Conservation (phyloP, 1,140 invertebrate species). For the Holcopasites calliopsidis region DNA sequence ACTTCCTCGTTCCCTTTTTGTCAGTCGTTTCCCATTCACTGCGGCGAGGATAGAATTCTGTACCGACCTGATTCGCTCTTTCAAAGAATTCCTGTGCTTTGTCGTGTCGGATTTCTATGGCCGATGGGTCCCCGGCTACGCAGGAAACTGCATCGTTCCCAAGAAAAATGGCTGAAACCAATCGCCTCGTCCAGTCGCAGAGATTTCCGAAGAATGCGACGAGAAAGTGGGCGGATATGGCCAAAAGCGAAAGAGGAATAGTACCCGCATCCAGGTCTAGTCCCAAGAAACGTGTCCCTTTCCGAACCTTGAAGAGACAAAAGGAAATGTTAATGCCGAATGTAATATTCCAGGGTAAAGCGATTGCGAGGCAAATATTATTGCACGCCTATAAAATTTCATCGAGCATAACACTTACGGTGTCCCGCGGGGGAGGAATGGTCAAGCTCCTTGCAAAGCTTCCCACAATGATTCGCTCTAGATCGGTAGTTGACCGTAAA, state of each 20-base stretch:
- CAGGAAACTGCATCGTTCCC: constrained; percentile 33
- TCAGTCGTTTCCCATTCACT: constrained; percentile 50
- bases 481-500: constrained; percentile 6
- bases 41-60: constrained; percentile 54
- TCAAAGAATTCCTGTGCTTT: constrained; percentile 64
- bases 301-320: too few relatives aligned
- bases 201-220: constrained; percentile 26
- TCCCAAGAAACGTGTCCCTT: not conserved
- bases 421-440: not conserved
- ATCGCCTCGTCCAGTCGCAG: not conserved
- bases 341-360: too few relatives aligned
- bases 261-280: not conserved
- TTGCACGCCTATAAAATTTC: not conserved
- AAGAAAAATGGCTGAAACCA: constrained; percentile 29
- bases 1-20: constrained; percentile 61
- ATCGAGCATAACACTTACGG: not conserved
- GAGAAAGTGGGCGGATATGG: constrained; percentile 2
- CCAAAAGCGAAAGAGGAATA: not conserved
- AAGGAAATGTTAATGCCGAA: too few relatives aligned
- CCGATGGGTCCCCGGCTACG: not conserved
- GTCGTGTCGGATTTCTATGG: constrained; percentile 38
- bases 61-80: constrained; percentile 37
- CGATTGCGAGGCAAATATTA: not conserved
- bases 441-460: constrained; percentile 3
- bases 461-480: constrained; percentile 9